Base-by-base conservation (phyloP, 2,888 invertebrate genomes). In the Sinhomidia bicolor region DNA sequence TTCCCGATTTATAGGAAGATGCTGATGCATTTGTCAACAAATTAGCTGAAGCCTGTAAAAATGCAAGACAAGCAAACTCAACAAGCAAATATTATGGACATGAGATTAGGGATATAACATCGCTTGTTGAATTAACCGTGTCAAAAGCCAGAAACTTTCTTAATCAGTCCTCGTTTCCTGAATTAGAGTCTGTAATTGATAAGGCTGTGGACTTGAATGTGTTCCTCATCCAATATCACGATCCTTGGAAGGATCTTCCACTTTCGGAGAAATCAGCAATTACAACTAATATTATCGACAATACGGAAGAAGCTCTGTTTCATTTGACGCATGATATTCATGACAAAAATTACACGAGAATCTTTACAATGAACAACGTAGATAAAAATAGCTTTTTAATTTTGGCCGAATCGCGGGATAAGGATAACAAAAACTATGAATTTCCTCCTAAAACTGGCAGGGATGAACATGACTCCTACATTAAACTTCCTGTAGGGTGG, bases 21-120 rank as follows among this genome's bases (percentile, higher is more conserved):
- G 89, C 91, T 26, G 76, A 79, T 26, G 10, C 29, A 0, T 88
- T 82, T 23, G 65, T 90, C 17, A 51, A 20, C 9, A 20, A 47
- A 26, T 78, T 90, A 60, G n/a, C 89, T 23, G 79, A 83, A 26
- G 20, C 32, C n/a, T 88, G 71, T 20, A 80, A 47, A 32, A 79
- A 54, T 14, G 62, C 89, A 6, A 5, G 20, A 44, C 1, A n/a
- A 36, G 36, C n/a, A 7, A 62, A 74, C 26, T 44, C 32, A n/a
- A 10, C n/a, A 5, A 79, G 26, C 36, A 89, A 82, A 32, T 92
- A 91, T 60, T 91, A 85, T 68, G 92, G 92, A 0, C 91, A 92
- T 88, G 92, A 92, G 81, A 91, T 92, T 4, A n/a, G 10, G 0
- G 23, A 41, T 14, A 81, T 92, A n/a, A 41, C 84, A 0, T 71